Evolutionary conservation across 2,797 vertebrate genomes (phyloP).

Genomic region (Ibycter americanus): DNA sequence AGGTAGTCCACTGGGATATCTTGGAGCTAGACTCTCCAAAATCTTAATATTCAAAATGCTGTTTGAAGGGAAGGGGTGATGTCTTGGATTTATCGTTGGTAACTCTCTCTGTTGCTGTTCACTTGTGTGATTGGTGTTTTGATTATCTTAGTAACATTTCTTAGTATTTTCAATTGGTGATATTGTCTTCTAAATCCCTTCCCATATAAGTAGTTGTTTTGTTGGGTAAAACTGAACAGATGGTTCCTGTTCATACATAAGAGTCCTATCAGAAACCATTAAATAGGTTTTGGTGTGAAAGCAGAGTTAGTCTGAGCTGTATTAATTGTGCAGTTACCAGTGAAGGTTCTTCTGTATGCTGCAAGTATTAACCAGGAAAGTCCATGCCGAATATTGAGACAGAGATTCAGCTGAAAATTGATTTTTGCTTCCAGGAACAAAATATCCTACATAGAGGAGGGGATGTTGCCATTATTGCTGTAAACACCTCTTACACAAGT

Average conservation of each 20-base stretch:
- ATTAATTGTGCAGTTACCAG: neutral
- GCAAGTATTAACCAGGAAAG: neutral
- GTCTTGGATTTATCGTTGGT: neutral
- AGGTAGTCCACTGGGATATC: neutral
- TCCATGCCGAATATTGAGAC: accelerated
- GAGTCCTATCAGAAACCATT: neutral
- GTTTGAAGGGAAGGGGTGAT: neutral
- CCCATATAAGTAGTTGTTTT: neutral
- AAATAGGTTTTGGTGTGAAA: neutral
- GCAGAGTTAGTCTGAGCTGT: neutral
- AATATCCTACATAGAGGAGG: neutral
- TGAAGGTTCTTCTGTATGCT: neutral
- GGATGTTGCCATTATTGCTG: neutral
- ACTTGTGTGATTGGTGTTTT: neutral
- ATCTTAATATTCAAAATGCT: neutral
- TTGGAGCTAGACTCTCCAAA: neutral
- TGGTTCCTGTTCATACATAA: neutral
- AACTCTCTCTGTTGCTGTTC: neutral
- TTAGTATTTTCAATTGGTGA: neutral
- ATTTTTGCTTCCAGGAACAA: neutral
- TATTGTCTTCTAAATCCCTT: neutral
- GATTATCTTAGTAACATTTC: neutral
- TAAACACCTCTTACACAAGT: neutral
- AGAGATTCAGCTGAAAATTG: neutral
- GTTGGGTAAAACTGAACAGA: neutral